Evolutionary conservation across 2,888 invertebrate genomes (phyloP).

Genomic region (Synergus itoensis): DNA sequence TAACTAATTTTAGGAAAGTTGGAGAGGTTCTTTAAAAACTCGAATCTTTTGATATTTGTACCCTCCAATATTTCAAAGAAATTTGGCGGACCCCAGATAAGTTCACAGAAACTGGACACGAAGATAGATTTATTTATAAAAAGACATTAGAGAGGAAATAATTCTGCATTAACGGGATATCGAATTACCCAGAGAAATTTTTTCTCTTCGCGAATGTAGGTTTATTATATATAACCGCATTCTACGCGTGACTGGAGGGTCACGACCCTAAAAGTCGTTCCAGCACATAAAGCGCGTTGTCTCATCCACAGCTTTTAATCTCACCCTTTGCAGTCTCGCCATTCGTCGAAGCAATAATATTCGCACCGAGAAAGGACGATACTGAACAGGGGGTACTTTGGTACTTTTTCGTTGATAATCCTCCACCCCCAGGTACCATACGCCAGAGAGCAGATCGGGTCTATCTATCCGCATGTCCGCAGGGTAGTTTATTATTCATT

Average conservation of each 20-base stretch:
- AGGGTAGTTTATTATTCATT: constrained; percentile 73
- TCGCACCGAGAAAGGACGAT: constrained; percentile 51
- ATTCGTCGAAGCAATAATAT: constrained; percentile 57
- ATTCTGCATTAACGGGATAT: constrained; percentile 24
- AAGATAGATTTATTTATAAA: neutral
- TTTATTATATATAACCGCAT: constrained; percentile 29
- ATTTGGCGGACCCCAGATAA: neutral
- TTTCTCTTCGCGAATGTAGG: neutral
- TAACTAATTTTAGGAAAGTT: neutral
- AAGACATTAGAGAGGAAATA: neutral
- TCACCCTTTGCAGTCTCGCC: constrained; percentile 21
- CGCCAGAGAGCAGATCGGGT: constrained; percentile 55
- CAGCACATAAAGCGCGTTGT: constrained; percentile 11
- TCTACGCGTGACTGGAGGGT: constrained; percentile 35
- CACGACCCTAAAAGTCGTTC: constrained; percentile 26
- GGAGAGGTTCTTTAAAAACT: neutral
- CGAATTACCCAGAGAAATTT: neutral
- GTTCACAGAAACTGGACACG: neutral
- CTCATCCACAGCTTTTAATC: constrained; percentile 19
- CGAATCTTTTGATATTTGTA: neutral
- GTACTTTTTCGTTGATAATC: constrained; percentile 64
- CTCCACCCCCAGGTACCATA: constrained; percentile 53
- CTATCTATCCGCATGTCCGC: constrained; percentile 61
- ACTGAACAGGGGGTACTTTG: constrained; percentile 40
- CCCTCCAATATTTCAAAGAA: neutral